phyloP scores from a whole-genome alignment of 2,113 vertebrate species.

The Pseudorhombus dupliciocellatus region DNA sequence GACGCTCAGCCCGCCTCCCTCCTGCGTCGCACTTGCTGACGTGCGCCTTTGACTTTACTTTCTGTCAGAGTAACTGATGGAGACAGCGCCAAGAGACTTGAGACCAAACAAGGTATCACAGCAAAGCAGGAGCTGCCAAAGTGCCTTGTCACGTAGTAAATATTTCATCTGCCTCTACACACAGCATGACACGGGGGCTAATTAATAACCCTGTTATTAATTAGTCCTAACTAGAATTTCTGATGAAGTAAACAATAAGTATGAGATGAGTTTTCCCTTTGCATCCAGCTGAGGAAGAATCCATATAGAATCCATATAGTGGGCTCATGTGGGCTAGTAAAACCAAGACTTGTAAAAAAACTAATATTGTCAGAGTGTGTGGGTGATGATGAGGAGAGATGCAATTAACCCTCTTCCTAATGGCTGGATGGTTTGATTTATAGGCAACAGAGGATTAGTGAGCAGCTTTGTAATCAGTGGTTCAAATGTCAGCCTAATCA shows the following conservation, averaged over 20 bases:
- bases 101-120: constrained; percentile 53
- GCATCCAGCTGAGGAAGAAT: constrained; percentile 19
- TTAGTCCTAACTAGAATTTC: constrained; percentile 64
- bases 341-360: constrained; percentile 26
- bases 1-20: background rate
- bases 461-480: no score
- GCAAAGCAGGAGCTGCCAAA: constrained; percentile 40
- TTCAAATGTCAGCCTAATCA: no score
- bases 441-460: no score
- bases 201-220: constrained; percentile 48
- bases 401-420: constrained; percentile 13
- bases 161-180: constrained; percentile 65
- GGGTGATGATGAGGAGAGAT: constrained; percentile 26
- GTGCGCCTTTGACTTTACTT: constrained; percentile 34
- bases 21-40: constrained; percentile 18
- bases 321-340: constrained; percentile 27
- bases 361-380: background rate
- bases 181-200: constrained; percentile 50
- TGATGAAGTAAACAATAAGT: constrained; percentile 68
- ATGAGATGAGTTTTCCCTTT: constrained; percentile 67
- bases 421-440: constrained; percentile 22
- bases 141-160: constrained; percentile 59
- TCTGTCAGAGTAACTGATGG: constrained; percentile 49
- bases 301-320: constrained; percentile 28
- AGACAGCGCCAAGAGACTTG: constrained; percentile 46